phyloP scores from a whole-genome alignment of 2,888 invertebrate species.

The Synanthedon myopaeformis region DNA sequence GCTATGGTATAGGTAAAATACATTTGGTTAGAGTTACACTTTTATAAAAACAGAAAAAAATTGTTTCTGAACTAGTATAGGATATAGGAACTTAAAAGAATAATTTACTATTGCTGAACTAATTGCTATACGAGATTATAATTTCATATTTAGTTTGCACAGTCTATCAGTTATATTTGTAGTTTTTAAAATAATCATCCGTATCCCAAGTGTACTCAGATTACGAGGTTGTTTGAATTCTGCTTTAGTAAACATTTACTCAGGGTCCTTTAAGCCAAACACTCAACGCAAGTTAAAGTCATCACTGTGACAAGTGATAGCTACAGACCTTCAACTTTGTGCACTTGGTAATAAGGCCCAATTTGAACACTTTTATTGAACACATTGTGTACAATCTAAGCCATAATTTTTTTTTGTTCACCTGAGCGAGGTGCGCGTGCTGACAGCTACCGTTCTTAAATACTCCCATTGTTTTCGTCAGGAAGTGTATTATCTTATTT shows the following conservation, averaged over 20 bases:
- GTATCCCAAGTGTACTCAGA: slow-evolving; percentile 24
- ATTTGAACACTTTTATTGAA: too few relatives aligned
- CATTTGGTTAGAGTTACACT: too few relatives aligned
- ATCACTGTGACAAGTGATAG: slow-evolving; percentile 14
- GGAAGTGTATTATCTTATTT: slow-evolving; percentile 36
- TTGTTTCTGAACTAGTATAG: too few relatives aligned
- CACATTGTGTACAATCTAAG: background rate
- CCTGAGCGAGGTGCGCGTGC: slow-evolving; percentile 14
- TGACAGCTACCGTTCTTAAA: slow-evolving; percentile 50
- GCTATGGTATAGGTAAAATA: too few relatives aligned
- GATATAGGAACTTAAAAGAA: too few relatives aligned
- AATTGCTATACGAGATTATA: too few relatives aligned
- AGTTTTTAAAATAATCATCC: slow-evolving; percentile 1
- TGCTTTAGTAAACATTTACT: slow-evolving; percentile 49
- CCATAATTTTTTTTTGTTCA: slow-evolving; percentile 7
- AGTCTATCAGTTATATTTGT: background rate
- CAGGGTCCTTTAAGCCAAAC: slow-evolving; percentile 37
- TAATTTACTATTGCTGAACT: too few relatives aligned
- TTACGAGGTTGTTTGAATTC: slow-evolving; percentile 39
- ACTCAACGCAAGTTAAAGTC: slow-evolving; percentile 9
- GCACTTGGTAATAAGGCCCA: background rate
- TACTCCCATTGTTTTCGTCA: slow-evolving; percentile 41
- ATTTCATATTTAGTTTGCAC: too few relatives aligned
- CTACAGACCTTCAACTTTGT: slow-evolving; percentile 4
- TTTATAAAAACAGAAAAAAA: too few relatives aligned